phyloP scores from a whole-genome alignment of 2,888 invertebrate genomes.

The Chaetoderma sp. region DNA sequence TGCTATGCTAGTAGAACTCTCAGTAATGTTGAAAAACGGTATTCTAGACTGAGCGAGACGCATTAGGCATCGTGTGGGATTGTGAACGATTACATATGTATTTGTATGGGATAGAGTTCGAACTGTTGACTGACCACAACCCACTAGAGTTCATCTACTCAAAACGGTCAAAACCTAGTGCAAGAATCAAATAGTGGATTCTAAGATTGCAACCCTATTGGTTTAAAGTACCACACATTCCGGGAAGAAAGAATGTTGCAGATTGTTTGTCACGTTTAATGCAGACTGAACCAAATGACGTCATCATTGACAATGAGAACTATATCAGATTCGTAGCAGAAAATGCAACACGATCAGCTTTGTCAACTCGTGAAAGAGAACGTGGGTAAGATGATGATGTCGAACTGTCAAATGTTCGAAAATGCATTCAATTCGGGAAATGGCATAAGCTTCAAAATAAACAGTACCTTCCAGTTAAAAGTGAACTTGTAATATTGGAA shows the following conservation, averaged over 20 bases:
- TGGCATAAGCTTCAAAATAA: too few relatives aligned
- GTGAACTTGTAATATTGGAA: slow-evolving; percentile 25
- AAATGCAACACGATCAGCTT: slow-evolving; percentile 1
- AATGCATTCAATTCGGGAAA: too few relatives aligned
- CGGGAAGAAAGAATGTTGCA: background rate
- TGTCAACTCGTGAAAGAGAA: background rate
- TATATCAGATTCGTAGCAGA: slow-evolving; percentile 6
- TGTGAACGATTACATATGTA: slow-evolving; percentile 26
- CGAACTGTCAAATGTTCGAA: background rate
- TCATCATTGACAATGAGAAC: background rate
- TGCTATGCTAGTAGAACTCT: slow-evolving; percentile 1
- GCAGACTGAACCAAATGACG: background rate
- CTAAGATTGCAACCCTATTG: slow-evolving; percentile 6
- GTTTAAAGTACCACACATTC: slow-evolving; percentile 4
- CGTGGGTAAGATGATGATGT: background rate
- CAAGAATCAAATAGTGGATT: slow-evolving; percentile 8
- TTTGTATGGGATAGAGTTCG: slow-evolving; percentile 20
- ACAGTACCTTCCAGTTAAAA: too few relatives aligned
- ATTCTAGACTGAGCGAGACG: slow-evolving; percentile 14
- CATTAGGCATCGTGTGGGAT: slow-evolving; percentile 19
- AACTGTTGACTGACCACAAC: slow-evolving; percentile 22
- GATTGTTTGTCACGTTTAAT: slow-evolving; percentile 5
- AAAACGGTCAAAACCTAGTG: background rate
- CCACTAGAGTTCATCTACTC: slow-evolving; percentile 15
- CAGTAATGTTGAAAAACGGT: background rate